Conservation (phyloP, 2,113 vertebrate genomes). For the Axis porcinus region DNA sequence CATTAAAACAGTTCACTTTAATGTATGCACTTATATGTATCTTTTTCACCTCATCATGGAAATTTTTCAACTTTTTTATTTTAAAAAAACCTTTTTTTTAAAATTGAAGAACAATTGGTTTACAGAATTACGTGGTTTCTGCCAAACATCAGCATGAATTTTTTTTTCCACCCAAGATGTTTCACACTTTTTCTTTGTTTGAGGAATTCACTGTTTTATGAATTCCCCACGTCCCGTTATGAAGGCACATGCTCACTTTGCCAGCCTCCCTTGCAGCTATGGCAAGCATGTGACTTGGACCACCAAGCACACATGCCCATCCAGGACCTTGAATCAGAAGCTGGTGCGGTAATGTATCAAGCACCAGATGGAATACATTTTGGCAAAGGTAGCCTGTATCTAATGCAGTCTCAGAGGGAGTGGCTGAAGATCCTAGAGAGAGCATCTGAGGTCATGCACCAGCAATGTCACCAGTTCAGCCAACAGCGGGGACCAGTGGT, state of each 20-base stretch:
- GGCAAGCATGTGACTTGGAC: not conserved
- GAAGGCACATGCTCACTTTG: not conserved
- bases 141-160: not conserved
- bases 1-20: not conserved
- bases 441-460: not conserved
- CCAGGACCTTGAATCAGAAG: not conserved
- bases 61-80: not conserved
- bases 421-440: not conserved
- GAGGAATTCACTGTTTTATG: not conserved
- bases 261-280: not conserved
- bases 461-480: not conserved
- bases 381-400: not conserved
- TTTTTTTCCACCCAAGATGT: not conserved
- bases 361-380: fast-evolving
- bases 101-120: not conserved
- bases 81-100: fast-evolving
- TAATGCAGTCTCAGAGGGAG: not conserved
- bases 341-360: fast-evolving
- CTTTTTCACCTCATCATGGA: not conserved
- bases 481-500: not conserved
- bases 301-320: too few species aligned
- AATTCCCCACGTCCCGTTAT: not conserved
- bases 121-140: not conserved
- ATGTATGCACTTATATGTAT: not conserved
- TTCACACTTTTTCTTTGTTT: not conserved